These are phyloP conservation scores for Drosophila malerkotliana DNA, from an alignment of 1,140 invertebrate genomes.

Conservation along the genomic window DNA sequence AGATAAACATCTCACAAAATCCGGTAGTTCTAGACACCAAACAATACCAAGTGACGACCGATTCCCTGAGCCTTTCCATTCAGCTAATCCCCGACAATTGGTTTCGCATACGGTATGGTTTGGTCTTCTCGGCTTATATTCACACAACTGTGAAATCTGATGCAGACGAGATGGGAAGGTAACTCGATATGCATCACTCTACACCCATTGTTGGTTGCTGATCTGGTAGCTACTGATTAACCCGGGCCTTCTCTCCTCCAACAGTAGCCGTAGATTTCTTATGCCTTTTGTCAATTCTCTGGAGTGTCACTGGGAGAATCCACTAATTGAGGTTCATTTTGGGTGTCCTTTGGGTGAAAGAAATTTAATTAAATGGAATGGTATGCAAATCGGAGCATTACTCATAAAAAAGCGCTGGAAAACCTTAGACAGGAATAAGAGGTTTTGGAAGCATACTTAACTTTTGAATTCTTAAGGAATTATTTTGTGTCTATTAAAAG, in stretches of 20 bases:
- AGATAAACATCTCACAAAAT: conserved; percentile 74
- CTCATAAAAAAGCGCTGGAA: not conserved
- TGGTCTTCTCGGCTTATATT: conserved; percentile 17
- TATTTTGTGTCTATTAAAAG: no score
- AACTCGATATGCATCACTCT: conserved; percentile 61
- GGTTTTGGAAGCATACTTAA: no score
- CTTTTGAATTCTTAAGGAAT: no score
- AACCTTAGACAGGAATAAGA: not conserved
- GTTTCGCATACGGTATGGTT: conserved; percentile 31
- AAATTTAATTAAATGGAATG: conserved; percentile 17
- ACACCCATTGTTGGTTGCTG: conserved; percentile 40
- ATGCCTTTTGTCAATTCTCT: conserved; percentile 1
- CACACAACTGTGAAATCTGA: conserved; percentile 61
- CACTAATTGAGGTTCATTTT: conserved; percentile 28
- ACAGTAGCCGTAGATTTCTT: not conserved
- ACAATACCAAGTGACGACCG: conserved; percentile 33
- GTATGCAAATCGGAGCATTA: conserved; percentile 15
- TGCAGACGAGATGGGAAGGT: conserved; percentile 30
- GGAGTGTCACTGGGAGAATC: conserved; percentile 6
- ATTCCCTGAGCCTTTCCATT: conserved; percentile 16
- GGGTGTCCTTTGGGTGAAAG: not conserved
- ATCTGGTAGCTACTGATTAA: conserved; percentile 51
- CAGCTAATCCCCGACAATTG: conserved; percentile 43
- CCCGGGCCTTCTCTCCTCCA: not conserved
- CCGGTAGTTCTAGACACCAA: conserved; percentile 48